phyloP scores from a whole-genome alignment of 2,113 vertebrate species.

The Onychostruthus taczanowskii region DNA sequence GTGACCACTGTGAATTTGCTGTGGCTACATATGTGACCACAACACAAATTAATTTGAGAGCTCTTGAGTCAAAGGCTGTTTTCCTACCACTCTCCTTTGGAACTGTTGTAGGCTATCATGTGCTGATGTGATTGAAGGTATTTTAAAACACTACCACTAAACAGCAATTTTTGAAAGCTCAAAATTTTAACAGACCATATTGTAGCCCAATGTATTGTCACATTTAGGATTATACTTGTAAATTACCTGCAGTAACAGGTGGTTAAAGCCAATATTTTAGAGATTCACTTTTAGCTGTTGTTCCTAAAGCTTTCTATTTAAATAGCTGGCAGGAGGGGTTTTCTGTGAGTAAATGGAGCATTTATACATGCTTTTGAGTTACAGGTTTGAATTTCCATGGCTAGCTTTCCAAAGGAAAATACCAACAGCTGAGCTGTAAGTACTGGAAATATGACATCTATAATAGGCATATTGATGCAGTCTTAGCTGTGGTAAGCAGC shows the following conservation, averaged over 20 bases:
- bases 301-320: slow-evolving; percentile 29
- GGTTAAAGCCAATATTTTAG: not conserved
- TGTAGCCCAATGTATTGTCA: not conserved
- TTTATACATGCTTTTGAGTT: slow-evolving; percentile 31
- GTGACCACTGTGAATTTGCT: slow-evolving; percentile 47
- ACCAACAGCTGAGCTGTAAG: slow-evolving; percentile 38
- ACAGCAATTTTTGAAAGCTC: not conserved
- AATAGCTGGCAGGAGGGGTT: not conserved
- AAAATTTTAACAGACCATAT: not conserved
- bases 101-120: not conserved
- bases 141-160: not conserved
- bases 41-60: slow-evolving; percentile 35
- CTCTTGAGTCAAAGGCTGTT: slow-evolving; percentile 1
- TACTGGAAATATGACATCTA: slow-evolving; percentile 50
- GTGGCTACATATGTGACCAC: slow-evolving; percentile 30
- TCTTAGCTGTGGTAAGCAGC: not conserved
- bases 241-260: not conserved
- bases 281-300: not conserved
- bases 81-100: not conserved
- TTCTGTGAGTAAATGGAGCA: slow-evolving; percentile 49
- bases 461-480: slow-evolving; percentile 33
- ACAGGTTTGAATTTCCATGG: slow-evolving; percentile 12
- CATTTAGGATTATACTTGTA: not conserved
- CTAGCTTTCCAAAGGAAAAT: slow-evolving; percentile 35
- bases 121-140: not conserved